phyloP scores from a whole-genome alignment of 2,888 invertebrate species.

The Sturmia bella region DNA sequence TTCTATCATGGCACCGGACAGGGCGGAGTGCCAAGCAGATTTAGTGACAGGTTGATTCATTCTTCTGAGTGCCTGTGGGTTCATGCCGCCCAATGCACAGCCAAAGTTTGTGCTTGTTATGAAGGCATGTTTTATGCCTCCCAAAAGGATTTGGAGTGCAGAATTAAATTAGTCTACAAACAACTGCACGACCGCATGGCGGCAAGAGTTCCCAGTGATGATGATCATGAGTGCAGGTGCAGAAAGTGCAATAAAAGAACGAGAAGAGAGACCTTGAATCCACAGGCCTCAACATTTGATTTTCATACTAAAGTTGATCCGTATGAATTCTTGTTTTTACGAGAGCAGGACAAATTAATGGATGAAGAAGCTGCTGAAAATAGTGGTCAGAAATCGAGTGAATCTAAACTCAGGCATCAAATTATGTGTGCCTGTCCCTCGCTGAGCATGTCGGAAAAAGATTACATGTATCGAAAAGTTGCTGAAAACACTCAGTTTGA shows the following conservation, averaged over 20 bases:
- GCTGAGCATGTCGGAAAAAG: conserved; percentile 72
- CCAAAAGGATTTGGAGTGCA: conserved; percentile 75
- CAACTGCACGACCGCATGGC: conserved; percentile 73
- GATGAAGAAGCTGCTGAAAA: background rate
- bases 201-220: conserved; percentile 66
- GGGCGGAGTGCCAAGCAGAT: conserved; percentile 74
- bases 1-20: conserved; percentile 77
- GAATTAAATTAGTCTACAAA: conserved; percentile 75
- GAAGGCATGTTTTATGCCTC: conserved; percentile 75
- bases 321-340: conserved; percentile 11
- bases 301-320: conserved; percentile 33
- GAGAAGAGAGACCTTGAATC: conserved; percentile 69
- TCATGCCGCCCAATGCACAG: conserved; percentile 77
- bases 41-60: conserved; percentile 74
- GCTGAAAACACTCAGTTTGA: conserved; percentile 72
- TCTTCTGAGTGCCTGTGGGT: conserved; percentile 75
- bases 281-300: conserved; percentile 33
- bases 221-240: conserved; percentile 73
- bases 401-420: background rate
- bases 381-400: background rate
- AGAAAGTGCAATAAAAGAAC: conserved; percentile 69
- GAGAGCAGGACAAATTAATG: conserved; percentile 11
- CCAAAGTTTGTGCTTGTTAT: conserved; percentile 76
- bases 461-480: conserved; percentile 72
- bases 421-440: conserved; percentile 18